These are phyloP conservation scores for Urechis unicinctus DNA, from an alignment of 2,888 invertebrate genomes.

Conservation along the genomic window DNA sequence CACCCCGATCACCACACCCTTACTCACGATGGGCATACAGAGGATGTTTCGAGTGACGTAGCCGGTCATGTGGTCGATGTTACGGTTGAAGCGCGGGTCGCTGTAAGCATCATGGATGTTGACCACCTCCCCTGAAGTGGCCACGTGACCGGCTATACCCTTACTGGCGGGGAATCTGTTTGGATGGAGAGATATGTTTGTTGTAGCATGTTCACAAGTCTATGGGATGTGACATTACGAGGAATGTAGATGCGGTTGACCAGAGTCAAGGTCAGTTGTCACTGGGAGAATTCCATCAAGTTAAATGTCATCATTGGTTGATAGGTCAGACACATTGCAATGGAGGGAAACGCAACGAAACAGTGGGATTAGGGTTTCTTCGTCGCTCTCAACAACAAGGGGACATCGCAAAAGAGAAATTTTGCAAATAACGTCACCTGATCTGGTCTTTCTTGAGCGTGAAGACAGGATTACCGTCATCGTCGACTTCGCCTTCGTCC, in stretches of 20 bases:
- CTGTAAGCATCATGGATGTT: slow-evolving; percentile 32
- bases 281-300: too few relatives aligned
- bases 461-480: slow-evolving; percentile 25
- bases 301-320: too few relatives aligned
- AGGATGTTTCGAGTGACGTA: slow-evolving; percentile 31
- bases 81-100: slow-evolving; percentile 30
- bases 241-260: too few relatives aligned
- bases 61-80: slow-evolving; percentile 32
- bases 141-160: slow-evolving; percentile 36
- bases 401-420: too few relatives aligned
- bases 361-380: too few relatives aligned
- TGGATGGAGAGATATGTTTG: too few relatives aligned
- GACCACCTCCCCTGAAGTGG: slow-evolving; percentile 28
- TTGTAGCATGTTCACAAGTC: background rate
- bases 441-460: background rate
- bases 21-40: slow-evolving; percentile 35
- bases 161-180: slow-evolving; percentile 25
- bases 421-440: too few relatives aligned
- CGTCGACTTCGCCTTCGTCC: slow-evolving; percentile 30
- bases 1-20: slow-evolving; percentile 29
- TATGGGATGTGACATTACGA: too few relatives aligned
- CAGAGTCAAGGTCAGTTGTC: too few relatives aligned
- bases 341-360: background rate
- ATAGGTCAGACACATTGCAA: too few relatives aligned
- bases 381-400: too few relatives aligned